Evolutionary conservation across 2,797 vertebrate genomes (phyloP).

Genomic region (Sciurus carolinensis): DNA sequence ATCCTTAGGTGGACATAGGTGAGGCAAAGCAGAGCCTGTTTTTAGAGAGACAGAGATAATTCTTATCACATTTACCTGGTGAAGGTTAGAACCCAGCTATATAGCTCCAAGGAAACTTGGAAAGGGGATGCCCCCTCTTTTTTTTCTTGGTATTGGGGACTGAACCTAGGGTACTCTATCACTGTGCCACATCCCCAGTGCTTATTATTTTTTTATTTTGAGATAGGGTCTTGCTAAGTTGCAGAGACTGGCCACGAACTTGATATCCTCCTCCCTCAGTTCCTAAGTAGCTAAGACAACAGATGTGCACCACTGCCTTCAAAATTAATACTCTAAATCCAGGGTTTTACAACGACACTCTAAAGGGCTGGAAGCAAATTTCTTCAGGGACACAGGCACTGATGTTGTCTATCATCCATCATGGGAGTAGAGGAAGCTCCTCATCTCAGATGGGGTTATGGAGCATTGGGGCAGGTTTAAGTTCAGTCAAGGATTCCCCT

Average conservation of each 20-base stretch:
- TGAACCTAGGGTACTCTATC: too few species aligned
- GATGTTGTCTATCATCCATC: background rate
- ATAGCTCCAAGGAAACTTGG: slow-evolving; percentile 33
- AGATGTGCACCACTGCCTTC: background rate
- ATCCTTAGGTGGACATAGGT: background rate
- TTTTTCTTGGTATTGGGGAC: too few species aligned
- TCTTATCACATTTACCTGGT: slow-evolving; percentile 21
- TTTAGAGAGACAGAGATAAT: slow-evolving; percentile 11
- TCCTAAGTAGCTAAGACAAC: too few species aligned
- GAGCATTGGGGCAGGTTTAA: background rate
- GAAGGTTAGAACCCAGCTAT: slow-evolving; percentile 57
- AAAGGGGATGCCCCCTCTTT: too few species aligned
- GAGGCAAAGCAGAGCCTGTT: background rate
- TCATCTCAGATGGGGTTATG: background rate
- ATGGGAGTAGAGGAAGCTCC: background rate
- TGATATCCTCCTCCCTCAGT: too few species aligned
- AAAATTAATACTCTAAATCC: slow-evolving; percentile 33
- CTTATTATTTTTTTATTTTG: too few species aligned
- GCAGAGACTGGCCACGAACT: too few species aligned
- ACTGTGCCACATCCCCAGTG: too few species aligned
- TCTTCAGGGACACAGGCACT: background rate
- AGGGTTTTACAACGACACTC: slow-evolving; percentile 35
- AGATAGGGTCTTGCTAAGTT: too few species aligned
- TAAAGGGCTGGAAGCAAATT: background rate
- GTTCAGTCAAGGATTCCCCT: slow-evolving; percentile 40